A percentile compares a stretch with the other conserved stretches of the same genome.
These are phyloP conservation scores for Odontamblyopus lacepedii DNA, from an alignment of 2,797 vertebrate species.

Conservation along the genomic window DNA sequence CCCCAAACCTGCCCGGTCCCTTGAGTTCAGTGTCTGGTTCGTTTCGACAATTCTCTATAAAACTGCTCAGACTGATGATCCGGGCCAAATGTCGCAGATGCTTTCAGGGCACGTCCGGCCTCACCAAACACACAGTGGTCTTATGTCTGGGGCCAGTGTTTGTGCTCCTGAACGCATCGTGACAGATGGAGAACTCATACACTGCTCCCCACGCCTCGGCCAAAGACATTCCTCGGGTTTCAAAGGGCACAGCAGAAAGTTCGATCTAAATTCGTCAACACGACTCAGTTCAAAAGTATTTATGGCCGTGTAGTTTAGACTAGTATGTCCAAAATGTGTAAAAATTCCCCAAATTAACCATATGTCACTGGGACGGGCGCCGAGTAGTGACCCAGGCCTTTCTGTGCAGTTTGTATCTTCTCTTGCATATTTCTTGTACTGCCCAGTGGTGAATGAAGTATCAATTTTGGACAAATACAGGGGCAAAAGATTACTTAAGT, in stretches of 20 bases:
- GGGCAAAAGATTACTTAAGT: too few species aligned
- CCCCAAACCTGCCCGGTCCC: background rate
- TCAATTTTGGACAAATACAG: too few species aligned
- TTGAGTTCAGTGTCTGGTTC: constrained; percentile 6
- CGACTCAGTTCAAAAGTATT: too few species aligned
- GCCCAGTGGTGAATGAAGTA: too few species aligned
- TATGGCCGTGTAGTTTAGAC: too few species aligned
- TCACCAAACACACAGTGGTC: constrained; percentile 47
- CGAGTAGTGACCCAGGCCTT: too few species aligned
- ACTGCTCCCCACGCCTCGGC: constrained; percentile 23
- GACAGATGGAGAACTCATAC: constrained; percentile 38
- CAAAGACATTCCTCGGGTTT: constrained; percentile 21
- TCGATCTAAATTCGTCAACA: too few species aligned
- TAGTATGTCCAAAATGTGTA: too few species aligned
- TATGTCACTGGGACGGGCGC: too few species aligned
- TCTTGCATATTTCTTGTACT: too few species aligned
- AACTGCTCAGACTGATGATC: constrained; percentile 43
- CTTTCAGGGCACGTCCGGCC: constrained; percentile 52
- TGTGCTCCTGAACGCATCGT: constrained; percentile 26
- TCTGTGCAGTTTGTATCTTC: too few species aligned
- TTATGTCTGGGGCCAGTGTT: constrained; percentile 31
- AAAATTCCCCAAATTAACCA: too few species aligned
- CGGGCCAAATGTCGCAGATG: constrained; percentile 37
- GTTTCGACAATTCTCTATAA: constrained; percentile 27
- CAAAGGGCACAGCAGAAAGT: constrained; percentile 14